Evolutionary conservation across 2,888 invertebrate genomes (phyloP).

Genomic region (Tipula lateralis): DNA sequence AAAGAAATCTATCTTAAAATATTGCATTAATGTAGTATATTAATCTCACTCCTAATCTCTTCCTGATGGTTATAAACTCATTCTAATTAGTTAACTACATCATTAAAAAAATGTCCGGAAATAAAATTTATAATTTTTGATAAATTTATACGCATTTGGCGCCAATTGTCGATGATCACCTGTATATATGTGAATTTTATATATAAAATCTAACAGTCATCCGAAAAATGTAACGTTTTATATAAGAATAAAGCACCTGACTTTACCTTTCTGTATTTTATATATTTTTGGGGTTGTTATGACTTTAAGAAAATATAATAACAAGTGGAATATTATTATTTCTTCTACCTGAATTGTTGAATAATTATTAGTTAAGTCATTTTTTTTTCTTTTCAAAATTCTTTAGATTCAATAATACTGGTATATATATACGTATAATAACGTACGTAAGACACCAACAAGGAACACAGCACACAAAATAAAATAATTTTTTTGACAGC

Average conservation of each 20-base stretch:
- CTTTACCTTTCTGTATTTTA: neutral
- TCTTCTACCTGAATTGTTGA: constrained; percentile 27
- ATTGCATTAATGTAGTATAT: neutral
- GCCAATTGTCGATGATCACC: constrained; percentile 26
- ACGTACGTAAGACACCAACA: neutral
- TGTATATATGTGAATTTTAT: neutral
- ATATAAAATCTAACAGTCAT: neutral
- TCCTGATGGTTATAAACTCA: neutral
- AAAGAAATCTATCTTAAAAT: neutral
- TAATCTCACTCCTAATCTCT: neutral
- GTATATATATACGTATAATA: no score
- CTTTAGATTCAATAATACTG: constrained; percentile 12
- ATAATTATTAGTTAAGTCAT: constrained; percentile 26
- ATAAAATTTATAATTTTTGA: constrained; percentile 12
- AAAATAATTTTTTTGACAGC: constrained; percentile 12
- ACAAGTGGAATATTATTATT: neutral
- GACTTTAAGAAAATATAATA: neutral
- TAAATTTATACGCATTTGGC: neutral
- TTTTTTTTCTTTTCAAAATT: neutral
- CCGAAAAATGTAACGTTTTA: neutral
- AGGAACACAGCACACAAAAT: neutral
- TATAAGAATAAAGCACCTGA: constrained; percentile 6
- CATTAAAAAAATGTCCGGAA: neutral
- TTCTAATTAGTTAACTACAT: constrained; percentile 12
- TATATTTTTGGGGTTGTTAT: constrained; percentile 24